These are phyloP conservation scores for Cladopsammia gracilis DNA, from an alignment of 64 coral and sea anemone species.

Conservation along the genomic window DNA sequence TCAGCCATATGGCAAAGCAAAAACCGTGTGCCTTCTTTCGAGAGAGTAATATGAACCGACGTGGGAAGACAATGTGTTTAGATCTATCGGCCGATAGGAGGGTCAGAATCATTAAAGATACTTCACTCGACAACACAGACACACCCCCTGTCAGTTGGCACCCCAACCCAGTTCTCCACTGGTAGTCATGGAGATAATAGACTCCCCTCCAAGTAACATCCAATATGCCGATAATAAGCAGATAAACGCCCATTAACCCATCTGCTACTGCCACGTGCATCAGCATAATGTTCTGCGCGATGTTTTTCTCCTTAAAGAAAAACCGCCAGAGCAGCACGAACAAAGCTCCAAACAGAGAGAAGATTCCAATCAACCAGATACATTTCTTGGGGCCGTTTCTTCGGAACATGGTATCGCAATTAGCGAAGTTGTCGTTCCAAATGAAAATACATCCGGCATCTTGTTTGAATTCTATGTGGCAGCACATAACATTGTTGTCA, in stretches of 20 bases:
- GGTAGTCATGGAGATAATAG: constrained; percentile 43
- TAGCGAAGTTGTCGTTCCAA: too few relatives aligned
- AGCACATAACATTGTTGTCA: too few relatives aligned
- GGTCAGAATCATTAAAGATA: not conserved
- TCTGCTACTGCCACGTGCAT: constrained; percentile 36
- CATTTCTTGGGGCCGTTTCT: not conserved
- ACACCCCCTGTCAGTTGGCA: constrained; percentile 28
- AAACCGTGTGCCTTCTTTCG: not conserved
- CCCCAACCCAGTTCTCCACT: constrained; percentile 15
- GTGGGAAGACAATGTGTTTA: not conserved
- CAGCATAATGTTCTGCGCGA: constrained; percentile 19
- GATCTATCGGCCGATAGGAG: not conserved
- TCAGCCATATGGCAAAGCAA: not conserved
- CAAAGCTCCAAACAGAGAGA: constrained; percentile 16
- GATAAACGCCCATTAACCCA: constrained; percentile 52
- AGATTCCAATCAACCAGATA: constrained; percentile 32
- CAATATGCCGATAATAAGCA: not conserved
- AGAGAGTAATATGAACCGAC: not conserved
- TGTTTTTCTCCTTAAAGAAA: not conserved
- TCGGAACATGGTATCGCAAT: too few relatives aligned
- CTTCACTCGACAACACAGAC: not conserved
- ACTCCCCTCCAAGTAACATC: constrained; percentile 22
- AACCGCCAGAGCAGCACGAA: constrained; percentile 10
- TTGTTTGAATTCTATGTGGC: too few relatives aligned
- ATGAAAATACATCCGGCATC: too few relatives aligned